These are phyloP conservation scores for Nemoura dubitans DNA, from an alignment of 2,888 invertebrate species.

Conservation along the genomic window DNA sequence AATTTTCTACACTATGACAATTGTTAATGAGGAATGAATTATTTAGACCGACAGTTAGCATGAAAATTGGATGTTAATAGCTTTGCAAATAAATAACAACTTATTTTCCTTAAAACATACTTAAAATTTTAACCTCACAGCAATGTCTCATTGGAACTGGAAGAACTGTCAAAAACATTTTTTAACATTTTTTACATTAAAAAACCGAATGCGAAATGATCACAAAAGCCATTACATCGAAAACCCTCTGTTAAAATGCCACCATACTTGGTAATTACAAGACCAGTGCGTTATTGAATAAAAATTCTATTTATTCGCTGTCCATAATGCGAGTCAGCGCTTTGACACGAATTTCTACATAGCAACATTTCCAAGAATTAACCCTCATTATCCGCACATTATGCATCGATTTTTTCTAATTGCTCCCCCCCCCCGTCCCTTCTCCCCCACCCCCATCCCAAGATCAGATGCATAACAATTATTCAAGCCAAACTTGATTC, in stretches of 20 bases:
- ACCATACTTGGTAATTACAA: neutral
- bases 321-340: neutral
- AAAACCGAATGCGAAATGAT: too few species aligned
- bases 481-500: neutral
- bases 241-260: neutral
- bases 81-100: neutral
- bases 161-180: neutral
- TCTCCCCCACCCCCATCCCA: neutral
- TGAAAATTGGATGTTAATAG: neutral
- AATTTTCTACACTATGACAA: neutral
- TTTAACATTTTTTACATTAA: too few species aligned
- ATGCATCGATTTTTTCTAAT: neutral
- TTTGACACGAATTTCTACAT: neutral
- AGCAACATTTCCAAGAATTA: neutral
- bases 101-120: too few species aligned
- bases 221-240: neutral
- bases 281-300: neutral
- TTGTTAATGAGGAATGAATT: neutral
- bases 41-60: neutral
- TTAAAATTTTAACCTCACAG: too few species aligned
- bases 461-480: constrained; percentile 4
- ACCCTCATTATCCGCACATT: neutral
- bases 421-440: neutral
- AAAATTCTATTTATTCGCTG: neutral
- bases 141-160: too few species aligned